Percentiles rank a stretch among this genome's conserved stretches.
phyloP scores from a whole-genome alignment of 2,797 vertebrate species.

The Oreortyx pictus region DNA sequence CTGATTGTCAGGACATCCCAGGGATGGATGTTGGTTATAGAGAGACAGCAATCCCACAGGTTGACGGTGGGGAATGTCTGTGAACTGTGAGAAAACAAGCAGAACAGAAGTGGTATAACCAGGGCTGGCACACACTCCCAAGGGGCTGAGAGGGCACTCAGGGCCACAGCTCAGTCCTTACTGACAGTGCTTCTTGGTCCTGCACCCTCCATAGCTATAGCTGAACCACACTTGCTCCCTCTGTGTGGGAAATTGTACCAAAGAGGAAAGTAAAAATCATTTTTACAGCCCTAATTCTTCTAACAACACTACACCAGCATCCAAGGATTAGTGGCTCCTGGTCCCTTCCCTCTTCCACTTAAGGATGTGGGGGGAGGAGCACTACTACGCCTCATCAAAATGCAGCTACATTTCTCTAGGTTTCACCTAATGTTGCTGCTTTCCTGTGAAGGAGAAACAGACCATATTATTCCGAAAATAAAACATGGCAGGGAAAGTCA shows the following conservation, averaged over 20 bases:
- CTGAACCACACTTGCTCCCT: too few relatives aligned
- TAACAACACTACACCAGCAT: background rate
- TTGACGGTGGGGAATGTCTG: background rate
- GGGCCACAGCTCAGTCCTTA: background rate
- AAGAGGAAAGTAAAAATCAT: background rate
- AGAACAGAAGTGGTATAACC: background rate
- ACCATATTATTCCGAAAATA: background rate
- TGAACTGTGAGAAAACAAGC: background rate
- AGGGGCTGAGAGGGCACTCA: background rate
- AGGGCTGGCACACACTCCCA: background rate
- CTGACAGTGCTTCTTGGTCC: background rate
- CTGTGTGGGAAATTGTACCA: background rate
- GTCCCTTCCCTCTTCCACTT: background rate
- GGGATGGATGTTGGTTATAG: background rate
- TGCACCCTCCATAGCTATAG: background rate
- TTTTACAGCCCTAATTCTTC: background rate
- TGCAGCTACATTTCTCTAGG: background rate
- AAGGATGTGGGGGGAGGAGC: background rate
- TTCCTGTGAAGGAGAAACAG: background rate
- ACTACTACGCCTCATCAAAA: background rate
- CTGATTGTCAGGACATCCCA: background rate
- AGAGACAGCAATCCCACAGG: background rate
- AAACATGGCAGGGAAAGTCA: background rate
- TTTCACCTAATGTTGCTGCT: background rate
- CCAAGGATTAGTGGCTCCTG: background rate